These are phyloP conservation scores for Eidolon helvum DNA, from an alignment of 2,113 vertebrate species.

Conservation along the genomic window DNA sequence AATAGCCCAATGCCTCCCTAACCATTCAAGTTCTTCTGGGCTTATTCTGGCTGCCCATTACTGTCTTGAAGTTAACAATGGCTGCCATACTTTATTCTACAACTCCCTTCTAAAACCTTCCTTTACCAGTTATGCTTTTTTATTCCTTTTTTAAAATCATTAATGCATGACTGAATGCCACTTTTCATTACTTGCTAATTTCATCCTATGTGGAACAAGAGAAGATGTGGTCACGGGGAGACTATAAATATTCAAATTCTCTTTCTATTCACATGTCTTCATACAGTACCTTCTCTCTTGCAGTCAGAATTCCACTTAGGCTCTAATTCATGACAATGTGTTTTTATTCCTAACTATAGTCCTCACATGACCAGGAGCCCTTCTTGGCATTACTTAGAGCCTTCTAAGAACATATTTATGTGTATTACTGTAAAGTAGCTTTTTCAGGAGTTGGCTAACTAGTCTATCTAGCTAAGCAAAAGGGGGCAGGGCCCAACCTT, in stretches of 20 bases:
- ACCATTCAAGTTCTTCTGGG: too few species aligned
- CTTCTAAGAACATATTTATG: slow-evolving; percentile 13
- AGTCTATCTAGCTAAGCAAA: neutral
- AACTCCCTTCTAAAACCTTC: neutral
- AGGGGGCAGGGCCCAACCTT: neutral
- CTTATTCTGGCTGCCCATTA: neutral
- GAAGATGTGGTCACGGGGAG: neutral
- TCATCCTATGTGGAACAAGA: neutral
- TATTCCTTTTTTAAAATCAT: neutral
- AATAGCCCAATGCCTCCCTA: neutral
- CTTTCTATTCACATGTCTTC: neutral
- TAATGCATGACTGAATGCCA: neutral
- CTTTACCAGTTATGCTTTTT: neutral
- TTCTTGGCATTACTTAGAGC: neutral
- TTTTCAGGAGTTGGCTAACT: neutral
- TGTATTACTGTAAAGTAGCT: neutral
- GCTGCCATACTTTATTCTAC: neutral
- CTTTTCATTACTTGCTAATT: slow-evolving; percentile 19
- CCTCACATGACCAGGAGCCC: slow-evolving; percentile 21
- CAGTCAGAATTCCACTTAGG: neutral
- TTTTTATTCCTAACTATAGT: neutral
- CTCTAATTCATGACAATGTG: neutral
- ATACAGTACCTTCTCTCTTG: neutral
- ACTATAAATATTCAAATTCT: neutral
- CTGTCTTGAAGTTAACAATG: neutral